Percentiles rank a stretch among this genome's conserved stretches.
Evolutionary conservation across 2,888 invertebrate genomes (phyloP).

Genomic region (Lasius platythorax): DNA sequence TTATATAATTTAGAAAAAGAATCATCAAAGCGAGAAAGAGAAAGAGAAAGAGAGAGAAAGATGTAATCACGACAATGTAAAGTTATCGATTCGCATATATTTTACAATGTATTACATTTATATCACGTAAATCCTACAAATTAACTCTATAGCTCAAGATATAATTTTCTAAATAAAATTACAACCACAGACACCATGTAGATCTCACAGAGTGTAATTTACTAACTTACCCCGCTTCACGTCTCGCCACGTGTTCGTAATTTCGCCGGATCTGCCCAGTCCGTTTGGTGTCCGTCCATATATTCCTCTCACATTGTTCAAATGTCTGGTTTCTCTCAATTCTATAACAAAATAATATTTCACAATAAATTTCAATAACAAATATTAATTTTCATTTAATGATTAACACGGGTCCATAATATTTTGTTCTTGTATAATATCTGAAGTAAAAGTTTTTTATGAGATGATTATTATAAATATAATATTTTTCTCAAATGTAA

Average conservation of each 20-base stretch:
- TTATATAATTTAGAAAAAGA: background rate
- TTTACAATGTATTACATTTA: background rate
- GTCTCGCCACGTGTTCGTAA: conserved; percentile 85
- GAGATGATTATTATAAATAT: background rate
- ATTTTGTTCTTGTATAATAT: background rate
- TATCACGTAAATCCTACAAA: background rate
- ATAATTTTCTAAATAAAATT: conserved; percentile 18
- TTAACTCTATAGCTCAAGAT: background rate
- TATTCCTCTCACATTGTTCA: conserved; percentile 77
- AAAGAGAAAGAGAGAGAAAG: background rate
- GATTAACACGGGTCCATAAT: background rate
- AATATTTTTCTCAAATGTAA: background rate
- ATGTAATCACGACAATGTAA: background rate
- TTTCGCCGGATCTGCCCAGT: conserved; percentile 80
- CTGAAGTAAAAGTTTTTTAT: background rate
- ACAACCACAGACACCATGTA: background rate
- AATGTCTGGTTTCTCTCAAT: conserved; percentile 64
- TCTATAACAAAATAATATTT: conserved; percentile 66
- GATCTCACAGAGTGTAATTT: conserved; percentile 1
- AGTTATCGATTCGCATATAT: background rate
- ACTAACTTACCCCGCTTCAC: conserved; percentile 83
- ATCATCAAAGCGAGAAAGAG: background rate
- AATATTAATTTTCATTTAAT: background rate
- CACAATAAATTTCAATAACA: background rate
- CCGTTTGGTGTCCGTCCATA: conserved; percentile 75